Conservation (phyloP, 2,888 invertebrate genomes). For the Nymphalis urticae region DNA sequence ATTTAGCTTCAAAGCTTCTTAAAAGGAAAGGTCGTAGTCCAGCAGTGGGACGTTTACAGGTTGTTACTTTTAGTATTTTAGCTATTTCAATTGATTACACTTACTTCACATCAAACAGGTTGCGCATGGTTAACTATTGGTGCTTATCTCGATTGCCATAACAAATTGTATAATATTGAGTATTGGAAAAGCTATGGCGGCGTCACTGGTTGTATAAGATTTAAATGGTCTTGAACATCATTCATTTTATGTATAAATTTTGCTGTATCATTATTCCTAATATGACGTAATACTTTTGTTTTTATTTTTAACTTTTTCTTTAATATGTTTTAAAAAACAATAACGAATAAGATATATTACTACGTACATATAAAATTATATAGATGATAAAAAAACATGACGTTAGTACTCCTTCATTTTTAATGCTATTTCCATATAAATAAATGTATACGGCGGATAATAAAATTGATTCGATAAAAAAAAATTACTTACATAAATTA, state of each 20-base stretch:
- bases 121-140: background rate
- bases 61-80: background rate
- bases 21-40: background rate
- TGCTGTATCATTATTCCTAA: background rate
- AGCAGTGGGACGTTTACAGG: no score
- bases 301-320: no score
- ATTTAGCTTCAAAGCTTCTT: no score
- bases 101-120: slow-evolving; percentile 2
- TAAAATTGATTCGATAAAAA: no score
- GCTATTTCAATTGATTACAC: background rate
- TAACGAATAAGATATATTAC: no score
- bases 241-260: background rate
- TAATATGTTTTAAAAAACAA: no score
- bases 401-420: no score
- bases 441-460: no score
- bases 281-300: background rate
- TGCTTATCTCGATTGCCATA: slow-evolving; percentile 17
- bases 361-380: no score
- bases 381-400: no score
- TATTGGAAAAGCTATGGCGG: slow-evolving; percentile 24
- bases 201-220: slow-evolving; percentile 18
- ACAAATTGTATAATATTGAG: slow-evolving; percentile 8
- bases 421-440: no score
- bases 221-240: slow-evolving; percentile 7
- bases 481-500: no score